Conservation (phyloP, 2,113 vertebrate genomes). For the Siniperca chuatsi region DNA sequence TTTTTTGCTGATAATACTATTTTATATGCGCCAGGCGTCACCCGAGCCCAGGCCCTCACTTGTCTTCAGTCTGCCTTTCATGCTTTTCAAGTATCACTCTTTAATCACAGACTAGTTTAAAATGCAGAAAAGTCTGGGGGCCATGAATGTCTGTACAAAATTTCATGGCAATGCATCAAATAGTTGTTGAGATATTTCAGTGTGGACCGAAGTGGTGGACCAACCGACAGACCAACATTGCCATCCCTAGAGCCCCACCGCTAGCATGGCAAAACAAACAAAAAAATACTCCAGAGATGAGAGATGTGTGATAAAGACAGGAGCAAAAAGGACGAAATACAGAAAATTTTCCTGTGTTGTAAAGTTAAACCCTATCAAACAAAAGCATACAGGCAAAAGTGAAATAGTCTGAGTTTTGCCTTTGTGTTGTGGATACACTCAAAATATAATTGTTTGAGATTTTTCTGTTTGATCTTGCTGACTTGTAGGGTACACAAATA, state of each 20-base stretch:
- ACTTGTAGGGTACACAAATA: neutral
- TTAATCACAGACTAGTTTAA: too few relatives aligned
- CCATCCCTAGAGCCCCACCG: neutral
- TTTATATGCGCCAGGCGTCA: too few relatives aligned
- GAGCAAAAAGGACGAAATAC: neutral
- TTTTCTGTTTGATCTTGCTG: neutral
- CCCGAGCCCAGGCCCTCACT: too few relatives aligned
- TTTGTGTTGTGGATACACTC: conserved; percentile 12
- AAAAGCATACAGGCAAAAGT: conserved; percentile 9
- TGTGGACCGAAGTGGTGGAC: neutral
- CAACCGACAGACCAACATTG: neutral
- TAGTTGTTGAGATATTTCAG: neutral
- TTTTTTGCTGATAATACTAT: too few relatives aligned
- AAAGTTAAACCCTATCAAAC: conserved; percentile 14
- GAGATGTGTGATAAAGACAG: neutral
- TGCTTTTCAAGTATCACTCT: too few relatives aligned
- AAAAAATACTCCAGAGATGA: neutral
- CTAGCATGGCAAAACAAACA: neutral
- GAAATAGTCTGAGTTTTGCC: conserved; percentile 13
- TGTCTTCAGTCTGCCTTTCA: too few relatives aligned
- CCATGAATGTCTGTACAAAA: neutral
- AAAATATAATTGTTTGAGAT: neutral
- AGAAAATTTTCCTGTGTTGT: neutral
- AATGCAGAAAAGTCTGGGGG: neutral
- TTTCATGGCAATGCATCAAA: neutral